These are phyloP conservation scores for Thereva unica DNA, from an alignment of 2,888 invertebrate genomes.

Conservation along the genomic window DNA sequence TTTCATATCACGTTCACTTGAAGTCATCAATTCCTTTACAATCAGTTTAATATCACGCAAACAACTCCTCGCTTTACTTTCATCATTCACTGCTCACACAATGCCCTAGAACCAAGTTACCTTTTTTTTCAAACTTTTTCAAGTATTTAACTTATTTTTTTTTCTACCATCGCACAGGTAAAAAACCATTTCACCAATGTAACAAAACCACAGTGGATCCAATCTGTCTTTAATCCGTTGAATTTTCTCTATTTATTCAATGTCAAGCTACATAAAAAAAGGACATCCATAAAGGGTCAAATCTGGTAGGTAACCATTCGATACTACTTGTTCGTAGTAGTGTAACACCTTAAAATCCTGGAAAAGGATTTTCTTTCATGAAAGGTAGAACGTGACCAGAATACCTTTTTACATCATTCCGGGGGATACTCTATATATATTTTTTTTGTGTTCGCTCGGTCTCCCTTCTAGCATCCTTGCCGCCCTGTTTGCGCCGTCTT, in stretches of 20 bases:
- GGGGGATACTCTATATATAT: slow-evolving; percentile 6
- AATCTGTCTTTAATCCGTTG: too few species aligned
- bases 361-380: slow-evolving; percentile 31
- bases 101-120: too few species aligned
- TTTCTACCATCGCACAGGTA: too few species aligned
- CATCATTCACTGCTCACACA: too few species aligned
- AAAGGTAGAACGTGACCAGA: slow-evolving; percentile 31
- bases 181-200: too few species aligned
- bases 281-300: slow-evolving; percentile 29
- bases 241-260: slow-evolving; percentile 20
- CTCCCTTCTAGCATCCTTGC: neutral
- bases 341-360: slow-evolving; percentile 25
- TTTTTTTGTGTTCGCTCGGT: slow-evolving; percentile 1
- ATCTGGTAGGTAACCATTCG: slow-evolving; percentile 28
- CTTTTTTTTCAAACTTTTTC: too few species aligned
- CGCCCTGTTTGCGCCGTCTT: neutral
- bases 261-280: slow-evolving; percentile 21
- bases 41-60: too few species aligned
- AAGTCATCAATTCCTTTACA: too few species aligned
- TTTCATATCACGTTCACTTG: too few species aligned
- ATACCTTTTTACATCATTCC: slow-evolving; percentile 18
- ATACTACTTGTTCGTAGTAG: slow-evolving; percentile 8
- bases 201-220: too few species aligned
- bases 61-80: too few species aligned
- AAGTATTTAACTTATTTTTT: too few species aligned